These are phyloP conservation scores for Thunnus thynnus DNA, from an alignment of 2,113 vertebrate species.

Conservation along the genomic window DNA sequence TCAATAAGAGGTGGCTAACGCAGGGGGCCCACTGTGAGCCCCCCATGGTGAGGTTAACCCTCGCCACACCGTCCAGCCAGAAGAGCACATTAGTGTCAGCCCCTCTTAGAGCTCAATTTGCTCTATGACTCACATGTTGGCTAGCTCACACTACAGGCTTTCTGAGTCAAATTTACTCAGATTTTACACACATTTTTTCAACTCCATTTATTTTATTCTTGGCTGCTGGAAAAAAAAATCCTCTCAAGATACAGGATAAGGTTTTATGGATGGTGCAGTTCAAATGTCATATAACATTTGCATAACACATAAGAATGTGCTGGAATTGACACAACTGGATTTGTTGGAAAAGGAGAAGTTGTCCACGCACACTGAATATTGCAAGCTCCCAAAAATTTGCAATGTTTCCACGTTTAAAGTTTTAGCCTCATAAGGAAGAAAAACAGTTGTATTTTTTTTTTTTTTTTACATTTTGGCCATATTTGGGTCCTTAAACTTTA, in stretches of 20 bases:
- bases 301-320: neutral
- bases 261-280: neutral
- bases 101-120: slow-evolving; percentile 41
- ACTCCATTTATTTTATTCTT: neutral
- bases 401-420: neutral
- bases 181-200: neutral
- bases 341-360: neutral
- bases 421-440: neutral
- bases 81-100: slow-evolving; percentile 63
- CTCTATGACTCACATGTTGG: slow-evolving; percentile 11
- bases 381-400: neutral
- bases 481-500: too few relatives aligned
- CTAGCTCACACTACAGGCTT: neutral
- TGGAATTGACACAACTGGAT: neutral
- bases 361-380: neutral
- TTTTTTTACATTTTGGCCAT: too few relatives aligned
- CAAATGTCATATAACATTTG: neutral
- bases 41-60: slow-evolving; percentile 60
- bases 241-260: neutral
- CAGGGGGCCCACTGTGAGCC: slow-evolving; percentile 47
- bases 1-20: slow-evolving; percentile 57
- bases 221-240: neutral
- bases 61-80: slow-evolving; percentile 25
- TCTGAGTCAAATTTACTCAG: neutral
- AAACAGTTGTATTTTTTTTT: neutral